Evolutionary conservation across 1,140 invertebrate genomes (phyloP).

Genomic region (Zophobas atratus): DNA sequence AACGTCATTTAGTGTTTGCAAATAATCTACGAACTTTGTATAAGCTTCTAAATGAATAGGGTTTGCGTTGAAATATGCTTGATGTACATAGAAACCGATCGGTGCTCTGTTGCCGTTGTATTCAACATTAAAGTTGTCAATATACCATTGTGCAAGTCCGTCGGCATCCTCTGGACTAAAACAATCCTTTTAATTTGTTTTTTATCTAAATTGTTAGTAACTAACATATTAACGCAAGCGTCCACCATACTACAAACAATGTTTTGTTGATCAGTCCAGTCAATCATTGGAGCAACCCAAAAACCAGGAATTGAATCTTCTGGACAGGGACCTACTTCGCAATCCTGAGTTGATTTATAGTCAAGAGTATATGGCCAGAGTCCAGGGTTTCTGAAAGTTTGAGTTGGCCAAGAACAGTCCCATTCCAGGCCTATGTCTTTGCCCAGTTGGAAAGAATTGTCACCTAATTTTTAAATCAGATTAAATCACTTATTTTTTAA

Average conservation of each 20-base stretch:
- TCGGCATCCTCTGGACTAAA: constrained; percentile 66
- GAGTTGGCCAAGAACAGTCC: constrained; percentile 78
- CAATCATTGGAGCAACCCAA: constrained; percentile 79
- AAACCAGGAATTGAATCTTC: constrained; percentile 73
- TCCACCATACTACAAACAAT: constrained; percentile 76
- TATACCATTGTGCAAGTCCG: constrained; percentile 70
- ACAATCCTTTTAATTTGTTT: constrained; percentile 51
- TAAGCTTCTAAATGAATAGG: constrained; percentile 67
- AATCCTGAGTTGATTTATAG: constrained; percentile 76
- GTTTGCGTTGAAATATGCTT: constrained; percentile 70
- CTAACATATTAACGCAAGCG: constrained; percentile 71
- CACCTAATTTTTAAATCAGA: constrained; percentile 48
- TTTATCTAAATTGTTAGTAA: constrained; percentile 45
- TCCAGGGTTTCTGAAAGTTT: constrained; percentile 70
- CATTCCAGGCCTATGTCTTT: constrained; percentile 71
- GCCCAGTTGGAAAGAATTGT: constrained; percentile 72
- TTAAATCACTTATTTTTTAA: neutral
- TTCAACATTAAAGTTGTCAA: constrained; percentile 71
- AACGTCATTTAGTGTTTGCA: constrained; percentile 69
- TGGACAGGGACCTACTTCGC: constrained; percentile 77
- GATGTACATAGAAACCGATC: constrained; percentile 74
- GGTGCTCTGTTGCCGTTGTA: constrained; percentile 74
- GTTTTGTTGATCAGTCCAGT: constrained; percentile 70
- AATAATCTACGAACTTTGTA: constrained; percentile 69
- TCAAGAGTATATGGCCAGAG: constrained; percentile 84